Evolutionary conservation across 2,888 invertebrate genomes (phyloP), one percentile per base, ranked within the genome.

Genomic region (Icerya purchasi): DNA sequence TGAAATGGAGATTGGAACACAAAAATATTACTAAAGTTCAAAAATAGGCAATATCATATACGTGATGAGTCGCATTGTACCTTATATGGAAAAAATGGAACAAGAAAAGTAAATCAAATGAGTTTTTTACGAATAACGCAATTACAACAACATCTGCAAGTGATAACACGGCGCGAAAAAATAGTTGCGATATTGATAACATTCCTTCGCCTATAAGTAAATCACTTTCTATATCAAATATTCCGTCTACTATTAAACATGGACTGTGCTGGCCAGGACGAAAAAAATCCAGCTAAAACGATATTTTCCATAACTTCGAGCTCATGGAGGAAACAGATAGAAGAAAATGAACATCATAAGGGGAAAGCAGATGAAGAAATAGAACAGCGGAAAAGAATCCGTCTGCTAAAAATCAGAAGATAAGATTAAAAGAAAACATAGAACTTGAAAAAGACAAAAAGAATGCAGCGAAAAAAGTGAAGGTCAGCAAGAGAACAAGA

Each of bases 1-100:
- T 52, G 53, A 52, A n/a, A 52, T n/a, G 20, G 53, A 52, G 20
- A 52, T 52, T 52, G 53, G 53, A 52, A n/a, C 53, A 52, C n/a
- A 52, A n/a, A n/a, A n/a, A n/a, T n/a, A n/a, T n/a, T n/a, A n/a
- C n/a, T n/a, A n/a, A n/a, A n/a, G n/a, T n/a, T n/a, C n/a, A 20
- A 52, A 52, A 52, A 20, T 52, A 20, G 53, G 20, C 14, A 52
- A 52, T 52, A 19, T 52, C 14, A 52, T 19, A n/a, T 20, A 52
- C 14, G 5, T 52, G 53, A 52, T 19, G 19, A 52, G 20, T 52
- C n/a, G n/a, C 19, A 52, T n/a, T 52, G 8, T n/a, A 14, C 20
- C n/a, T 20, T 19, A 19, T 52, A 52, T 52, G 53, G 53, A 52
- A 52, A 52, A 52, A 52, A 52, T 52, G 53, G 19, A 52, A 20